A percentile compares a stretch with the other conserved stretches of the same genome.
These are phyloP conservation scores for Phalloptychus januarius DNA, from an alignment of 2,797 vertebrate genomes.

Conservation along the genomic window DNA sequence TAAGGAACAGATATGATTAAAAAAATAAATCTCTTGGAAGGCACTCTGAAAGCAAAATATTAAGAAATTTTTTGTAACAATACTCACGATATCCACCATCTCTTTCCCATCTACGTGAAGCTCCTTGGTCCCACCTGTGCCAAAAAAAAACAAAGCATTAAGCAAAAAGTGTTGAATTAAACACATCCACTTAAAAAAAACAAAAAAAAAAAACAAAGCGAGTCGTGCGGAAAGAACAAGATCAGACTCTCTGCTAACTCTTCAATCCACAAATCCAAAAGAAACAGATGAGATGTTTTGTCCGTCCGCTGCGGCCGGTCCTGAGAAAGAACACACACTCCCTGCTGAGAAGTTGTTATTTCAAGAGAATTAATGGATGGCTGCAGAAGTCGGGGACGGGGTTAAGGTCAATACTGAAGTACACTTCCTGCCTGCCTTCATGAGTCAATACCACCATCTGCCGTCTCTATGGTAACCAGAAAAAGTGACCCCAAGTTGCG, in stretches of 20 bases:
- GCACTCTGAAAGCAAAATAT: slow-evolving; percentile 10
- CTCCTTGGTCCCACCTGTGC: slow-evolving; percentile 47
- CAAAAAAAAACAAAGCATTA: slow-evolving; percentile 55
- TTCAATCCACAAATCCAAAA: slow-evolving; percentile 39
- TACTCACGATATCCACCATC: slow-evolving; percentile 74
- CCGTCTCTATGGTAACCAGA: slow-evolving; percentile 73
- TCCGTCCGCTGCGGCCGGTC: slow-evolving; percentile 44
- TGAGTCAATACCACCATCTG: slow-evolving; percentile 68
- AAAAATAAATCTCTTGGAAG: not conserved
- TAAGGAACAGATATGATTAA: not conserved
- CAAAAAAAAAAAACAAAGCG: not conserved
- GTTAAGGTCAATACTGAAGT: slow-evolving; percentile 68
- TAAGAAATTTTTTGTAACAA: not conserved
- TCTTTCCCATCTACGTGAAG: slow-evolving; percentile 39
- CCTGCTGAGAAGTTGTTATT: slow-evolving; percentile 59
- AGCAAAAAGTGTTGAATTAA: slow-evolving; percentile 33
- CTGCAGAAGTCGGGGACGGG: slow-evolving; percentile 43
- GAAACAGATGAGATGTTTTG: slow-evolving; percentile 42
- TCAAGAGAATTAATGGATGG: slow-evolving; percentile 54
- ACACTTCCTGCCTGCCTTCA: slow-evolving; percentile 65
- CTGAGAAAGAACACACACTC: slow-evolving; percentile 56
- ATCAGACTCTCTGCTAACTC: slow-evolving; percentile 41
- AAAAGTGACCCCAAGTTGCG: slow-evolving; percentile 47
- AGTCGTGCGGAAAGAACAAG: slow-evolving; percentile 21
- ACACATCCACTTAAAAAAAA: slow-evolving; percentile 11